Evolutionary conservation across 2,113 vertebrate species (phyloP).

Genomic region (Gallinago media): DNA sequence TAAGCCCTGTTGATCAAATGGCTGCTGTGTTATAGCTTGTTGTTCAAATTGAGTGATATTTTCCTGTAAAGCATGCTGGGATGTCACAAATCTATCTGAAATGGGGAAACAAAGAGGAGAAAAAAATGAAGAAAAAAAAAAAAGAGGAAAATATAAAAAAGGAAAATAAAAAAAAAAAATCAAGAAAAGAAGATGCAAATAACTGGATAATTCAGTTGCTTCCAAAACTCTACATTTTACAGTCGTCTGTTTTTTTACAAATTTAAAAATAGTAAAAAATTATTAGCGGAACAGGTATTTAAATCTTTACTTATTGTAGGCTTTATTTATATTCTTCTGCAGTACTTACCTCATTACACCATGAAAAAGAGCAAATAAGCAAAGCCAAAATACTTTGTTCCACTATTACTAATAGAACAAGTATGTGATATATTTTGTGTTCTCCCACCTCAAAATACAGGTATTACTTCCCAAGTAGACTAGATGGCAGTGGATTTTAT

Average conservation of each 20-base stretch:
- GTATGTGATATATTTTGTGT: background rate
- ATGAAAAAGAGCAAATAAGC: background rate
- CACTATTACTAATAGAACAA: background rate
- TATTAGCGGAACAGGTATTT: background rate
- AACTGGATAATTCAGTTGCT: background rate
- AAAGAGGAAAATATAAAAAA: background rate
- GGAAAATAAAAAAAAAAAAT: background rate
- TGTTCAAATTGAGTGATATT: constrained; percentile 89
- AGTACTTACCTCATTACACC: background rate
- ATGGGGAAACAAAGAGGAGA: background rate
- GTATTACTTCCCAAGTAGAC: background rate
- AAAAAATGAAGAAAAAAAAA: background rate
- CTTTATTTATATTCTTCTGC: background rate
- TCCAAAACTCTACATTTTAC: accelerated
- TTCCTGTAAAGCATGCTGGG: constrained; percentile 86
- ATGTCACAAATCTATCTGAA: constrained; percentile 88
- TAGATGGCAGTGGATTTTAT: background rate
- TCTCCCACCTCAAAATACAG: background rate
- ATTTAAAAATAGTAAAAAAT: background rate
- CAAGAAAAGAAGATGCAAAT: background rate
- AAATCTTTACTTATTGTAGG: background rate
- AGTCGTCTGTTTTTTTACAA: background rate
- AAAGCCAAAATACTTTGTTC: background rate
- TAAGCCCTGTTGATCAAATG: constrained; percentile 89
- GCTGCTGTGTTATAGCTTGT: constrained; percentile 82